phyloP scores from a whole-genome alignment of 2,888 invertebrate species.

The Lepas anatifera region DNA sequence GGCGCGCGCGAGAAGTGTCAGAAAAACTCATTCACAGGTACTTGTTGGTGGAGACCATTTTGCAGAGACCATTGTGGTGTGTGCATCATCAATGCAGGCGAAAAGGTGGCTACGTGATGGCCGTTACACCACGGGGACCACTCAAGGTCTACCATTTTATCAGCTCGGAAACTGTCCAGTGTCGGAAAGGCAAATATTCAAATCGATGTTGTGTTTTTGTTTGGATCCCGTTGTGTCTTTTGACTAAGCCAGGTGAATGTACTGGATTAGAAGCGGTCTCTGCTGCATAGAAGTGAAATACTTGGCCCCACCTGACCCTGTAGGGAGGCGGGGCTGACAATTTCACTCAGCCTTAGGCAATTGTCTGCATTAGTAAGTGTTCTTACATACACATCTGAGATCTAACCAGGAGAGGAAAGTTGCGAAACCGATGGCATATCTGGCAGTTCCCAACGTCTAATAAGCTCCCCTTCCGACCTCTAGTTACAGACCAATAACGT shows the following conservation, averaged over 20 bases:
- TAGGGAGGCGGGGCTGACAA: not conserved
- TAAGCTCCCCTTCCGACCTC: not conserved
- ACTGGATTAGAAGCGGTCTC: no score
- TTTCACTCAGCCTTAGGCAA: not conserved
- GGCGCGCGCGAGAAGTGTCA: no score
- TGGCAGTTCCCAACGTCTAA: not conserved
- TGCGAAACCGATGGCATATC: not conserved
- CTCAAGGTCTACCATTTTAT: not conserved
- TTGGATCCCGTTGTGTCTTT: not conserved
- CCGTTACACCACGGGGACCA: not conserved
- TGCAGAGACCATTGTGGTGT: not conserved
- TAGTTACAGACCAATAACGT: not conserved
- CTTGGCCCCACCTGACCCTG: not conserved
- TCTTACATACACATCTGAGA: not conserved
- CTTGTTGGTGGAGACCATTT: not conserved
- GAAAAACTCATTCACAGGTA: slow-evolving; percentile 18
- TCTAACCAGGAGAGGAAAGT: not conserved
- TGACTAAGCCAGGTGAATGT: no score
- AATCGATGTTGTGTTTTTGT: not conserved
- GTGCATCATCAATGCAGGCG: not conserved
- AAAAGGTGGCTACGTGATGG: not conserved
- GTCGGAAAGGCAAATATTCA: not conserved
- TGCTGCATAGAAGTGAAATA: no score
- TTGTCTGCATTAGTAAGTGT: not conserved
- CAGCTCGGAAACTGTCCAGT: not conserved